A percentile compares a stretch with the other conserved stretches of the same genome.
These are phyloP conservation scores for Drosophila limbata DNA, from an alignment of 2,888 invertebrate species.

Conservation along the genomic window DNA sequence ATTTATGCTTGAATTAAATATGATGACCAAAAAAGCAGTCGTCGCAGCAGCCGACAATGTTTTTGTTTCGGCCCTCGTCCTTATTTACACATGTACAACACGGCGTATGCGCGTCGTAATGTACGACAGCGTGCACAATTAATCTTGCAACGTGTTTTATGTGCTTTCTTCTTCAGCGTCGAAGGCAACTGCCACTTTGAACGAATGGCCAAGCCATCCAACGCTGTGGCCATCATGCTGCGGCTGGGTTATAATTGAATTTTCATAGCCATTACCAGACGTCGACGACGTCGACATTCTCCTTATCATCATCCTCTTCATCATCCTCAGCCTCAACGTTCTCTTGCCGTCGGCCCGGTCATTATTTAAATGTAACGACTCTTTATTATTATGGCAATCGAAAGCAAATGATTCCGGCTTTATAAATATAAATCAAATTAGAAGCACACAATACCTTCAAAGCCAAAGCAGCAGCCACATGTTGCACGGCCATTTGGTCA, in stretches of 20 bases:
- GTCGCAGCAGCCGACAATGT: constrained; percentile 56
- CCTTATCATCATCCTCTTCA: neutral
- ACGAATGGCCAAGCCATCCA: constrained; percentile 17
- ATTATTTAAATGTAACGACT: constrained; percentile 82
- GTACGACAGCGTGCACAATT: constrained; percentile 76
- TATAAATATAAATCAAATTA: constrained; percentile 82
- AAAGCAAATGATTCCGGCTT: constrained; percentile 81
- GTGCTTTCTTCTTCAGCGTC: constrained; percentile 44
- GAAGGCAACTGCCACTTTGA: constrained; percentile 13
- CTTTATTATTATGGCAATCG: constrained; percentile 80
- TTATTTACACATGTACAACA: constrained; percentile 80
- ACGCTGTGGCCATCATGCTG: constrained; percentile 70
- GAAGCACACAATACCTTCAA: constrained; percentile 45
- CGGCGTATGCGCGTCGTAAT: constrained; percentile 78
- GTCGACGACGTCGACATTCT: constrained; percentile 32
- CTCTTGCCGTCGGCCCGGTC: constrained; percentile 58
- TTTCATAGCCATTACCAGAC: constrained; percentile 79
- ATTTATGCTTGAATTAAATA: constrained; percentile 82
- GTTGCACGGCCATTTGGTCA: constrained; percentile 75
- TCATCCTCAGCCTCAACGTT: constrained; percentile 26
- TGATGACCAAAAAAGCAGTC: constrained; percentile 80
- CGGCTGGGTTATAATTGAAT: constrained; percentile 81
- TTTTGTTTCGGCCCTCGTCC: constrained; percentile 22
- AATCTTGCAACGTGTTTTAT: constrained; percentile 81
- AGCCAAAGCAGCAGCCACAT: constrained; percentile 58